phyloP scores from a whole-genome alignment of 2,888 invertebrate genomes.

The Ophion ellenae region DNA sequence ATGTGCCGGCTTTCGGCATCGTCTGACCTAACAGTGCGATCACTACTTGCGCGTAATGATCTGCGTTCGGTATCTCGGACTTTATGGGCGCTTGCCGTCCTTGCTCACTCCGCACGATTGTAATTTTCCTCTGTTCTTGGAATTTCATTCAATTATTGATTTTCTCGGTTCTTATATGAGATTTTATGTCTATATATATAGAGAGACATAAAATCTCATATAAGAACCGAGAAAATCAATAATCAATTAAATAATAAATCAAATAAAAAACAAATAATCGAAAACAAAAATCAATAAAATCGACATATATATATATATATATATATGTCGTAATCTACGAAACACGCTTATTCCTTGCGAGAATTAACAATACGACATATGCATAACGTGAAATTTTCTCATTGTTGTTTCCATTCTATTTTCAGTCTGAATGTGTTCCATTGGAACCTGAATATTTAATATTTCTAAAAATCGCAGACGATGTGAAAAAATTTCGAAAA shows the following conservation, averaged over 20 bases:
- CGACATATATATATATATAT: no score
- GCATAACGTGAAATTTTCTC: background rate
- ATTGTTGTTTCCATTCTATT: background rate
- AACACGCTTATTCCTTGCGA: background rate
- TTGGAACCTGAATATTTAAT: background rate
- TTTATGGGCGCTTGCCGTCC: background rate
- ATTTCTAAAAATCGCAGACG: background rate
- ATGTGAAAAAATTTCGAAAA: no score
- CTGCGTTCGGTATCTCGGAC: constrained; percentile 7
- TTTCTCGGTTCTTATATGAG: background rate
- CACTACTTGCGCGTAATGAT: constrained; percentile 57
- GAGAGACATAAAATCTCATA: background rate
- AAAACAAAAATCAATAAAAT: no score
- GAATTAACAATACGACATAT: background rate
- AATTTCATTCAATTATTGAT: constrained; percentile 16
- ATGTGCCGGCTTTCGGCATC: background rate
- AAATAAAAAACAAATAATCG: no score
- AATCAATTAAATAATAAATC: no score
- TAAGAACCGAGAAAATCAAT: background rate
- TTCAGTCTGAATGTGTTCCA: no score
- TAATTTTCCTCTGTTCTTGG: background rate
- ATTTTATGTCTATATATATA: no score
- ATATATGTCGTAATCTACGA: background rate
- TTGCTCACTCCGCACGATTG: background rate
- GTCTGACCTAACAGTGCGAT: constrained; percentile 61